Evolutionary conservation across 2,888 invertebrate species (phyloP), one percentile per base, ranked within the genome.

Genomic region (Ischnus inquisitorius): DNA sequence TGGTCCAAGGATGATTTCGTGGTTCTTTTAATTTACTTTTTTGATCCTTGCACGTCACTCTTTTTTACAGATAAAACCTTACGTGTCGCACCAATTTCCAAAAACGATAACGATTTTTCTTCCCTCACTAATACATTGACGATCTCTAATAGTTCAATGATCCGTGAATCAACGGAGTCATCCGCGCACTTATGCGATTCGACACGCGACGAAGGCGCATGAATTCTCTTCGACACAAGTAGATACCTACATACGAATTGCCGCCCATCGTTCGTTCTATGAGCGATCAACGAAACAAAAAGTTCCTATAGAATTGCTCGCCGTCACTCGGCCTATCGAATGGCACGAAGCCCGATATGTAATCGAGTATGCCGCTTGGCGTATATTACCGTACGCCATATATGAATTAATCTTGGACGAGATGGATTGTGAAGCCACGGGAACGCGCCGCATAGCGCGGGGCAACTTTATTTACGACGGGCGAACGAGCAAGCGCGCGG

Each of bases 401-500:
- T 25, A 68, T 60, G 57, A 74, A 51, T 60, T 22, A 51, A 54
- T 78, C 51, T 19, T 28, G 16, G 75, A 41, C 69, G 28, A 65
- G 34, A 46, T 46, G 60, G 16, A 74, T 69, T 51, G 74, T 57
- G 69, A 79, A 51, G 74, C 74, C 54, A 69, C 75, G 69, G 71
- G 54, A 69, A 43, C 69, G 69, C 62, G 62, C 51, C 64, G 34
- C 75, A 69, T 12, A 34, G 34, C 34, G 34, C 51, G 68, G 39
- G 79, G 69, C 46, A 46, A 75, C 57, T 79, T 60, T 71, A 75
- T 69, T 79, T 83, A 79, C 69, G 65, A 79, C 28, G 74, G 25
- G 46, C 46, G 41, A 34, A 34, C 34, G 34, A 34, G 34, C 54
- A 22, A 54, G 1, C 16, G 46, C 43, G 54, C 79, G 75, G 68